Base-by-base conservation (phyloP, 2,888 invertebrate genomes). In the Tetragnatha montana region DNA sequence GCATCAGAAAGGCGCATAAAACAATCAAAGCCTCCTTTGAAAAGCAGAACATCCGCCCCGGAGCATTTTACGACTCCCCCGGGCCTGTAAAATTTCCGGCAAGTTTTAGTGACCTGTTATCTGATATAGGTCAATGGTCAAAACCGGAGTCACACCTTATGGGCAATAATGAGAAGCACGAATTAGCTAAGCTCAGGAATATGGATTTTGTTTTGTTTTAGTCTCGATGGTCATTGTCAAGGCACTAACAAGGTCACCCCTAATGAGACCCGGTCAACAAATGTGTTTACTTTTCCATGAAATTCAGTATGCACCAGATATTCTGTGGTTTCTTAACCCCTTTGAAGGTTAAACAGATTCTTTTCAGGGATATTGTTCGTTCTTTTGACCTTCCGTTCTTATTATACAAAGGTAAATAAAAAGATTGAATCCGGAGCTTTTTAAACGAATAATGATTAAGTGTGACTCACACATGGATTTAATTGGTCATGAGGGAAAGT, bases 71-170 rank as follows among this genome's bases (percentile, higher is more conserved):
- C 68, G 21, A 60, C 60, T 73, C 80, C 47, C 70, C 8, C 21
- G 50, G 50, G 70, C 35, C 17, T n/a, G 8, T 73, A 60, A n/a
- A 69, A n/a, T 51, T 81, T 87, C 82, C 88, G 83, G 81, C 19
- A 50, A 70, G 19, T 81, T 80, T 73, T 50, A 60, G 84, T 83
- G 84, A 79, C 88, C 84, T 35, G 82, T 19, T 74, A 21, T 84
- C 47, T 17, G 21, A 88, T 84, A 79, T 88, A 84, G 88, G 88
- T 88, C 88, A 84, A 88, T 84, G 88, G 88, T 88, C 84, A 88
- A 81, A 71, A 84, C 84, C 79, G 88, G 88, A 88, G 84, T 83
- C 71, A 84, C 88, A 88, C 84, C 75, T 75, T 50, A 35, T 84
- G 88, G 84, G 22, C 80, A 84, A 69, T 84, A 81, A 88, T 88